phyloP scores from a whole-genome alignment of 2,797 vertebrate genomes.

The Eulemur rubriventer region DNA sequence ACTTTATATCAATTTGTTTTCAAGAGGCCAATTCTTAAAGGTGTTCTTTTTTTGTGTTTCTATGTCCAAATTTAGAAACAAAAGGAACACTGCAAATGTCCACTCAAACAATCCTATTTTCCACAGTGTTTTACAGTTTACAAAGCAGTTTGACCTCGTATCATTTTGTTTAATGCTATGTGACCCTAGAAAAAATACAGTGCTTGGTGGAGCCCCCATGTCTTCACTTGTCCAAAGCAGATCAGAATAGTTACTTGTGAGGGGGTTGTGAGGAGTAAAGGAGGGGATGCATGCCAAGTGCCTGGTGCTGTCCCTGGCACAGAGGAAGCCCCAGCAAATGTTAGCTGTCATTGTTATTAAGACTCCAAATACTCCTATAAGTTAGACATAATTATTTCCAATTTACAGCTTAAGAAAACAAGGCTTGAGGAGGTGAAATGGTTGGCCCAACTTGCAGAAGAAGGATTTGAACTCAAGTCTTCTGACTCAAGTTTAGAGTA shows the following conservation, averaged over 20 bases:
- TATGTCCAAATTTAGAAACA: background rate
- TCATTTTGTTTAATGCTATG: background rate
- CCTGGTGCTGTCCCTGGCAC: background rate
- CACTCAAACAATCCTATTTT: background rate
- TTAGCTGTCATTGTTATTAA: background rate
- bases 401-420: background rate
- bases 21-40: background rate
- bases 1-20: background rate
- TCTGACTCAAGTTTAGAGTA: background rate
- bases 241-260: background rate
- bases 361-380: background rate
- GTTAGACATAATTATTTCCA: background rate
- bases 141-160: background rate
- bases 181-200: background rate
- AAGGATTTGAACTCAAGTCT: background rate
- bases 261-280: background rate
- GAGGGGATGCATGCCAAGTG: background rate
- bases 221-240: background rate
- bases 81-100: background rate
- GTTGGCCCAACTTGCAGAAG: background rate
- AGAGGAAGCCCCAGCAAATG: background rate
- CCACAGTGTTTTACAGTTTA: background rate
- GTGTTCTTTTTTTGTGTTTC: conserved; percentile 12
- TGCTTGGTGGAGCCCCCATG: background rate
- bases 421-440: background rate